These are phyloP conservation scores for Meda fulgida DNA, from an alignment of 2,797 vertebrate species.

Conservation along the genomic window DNA sequence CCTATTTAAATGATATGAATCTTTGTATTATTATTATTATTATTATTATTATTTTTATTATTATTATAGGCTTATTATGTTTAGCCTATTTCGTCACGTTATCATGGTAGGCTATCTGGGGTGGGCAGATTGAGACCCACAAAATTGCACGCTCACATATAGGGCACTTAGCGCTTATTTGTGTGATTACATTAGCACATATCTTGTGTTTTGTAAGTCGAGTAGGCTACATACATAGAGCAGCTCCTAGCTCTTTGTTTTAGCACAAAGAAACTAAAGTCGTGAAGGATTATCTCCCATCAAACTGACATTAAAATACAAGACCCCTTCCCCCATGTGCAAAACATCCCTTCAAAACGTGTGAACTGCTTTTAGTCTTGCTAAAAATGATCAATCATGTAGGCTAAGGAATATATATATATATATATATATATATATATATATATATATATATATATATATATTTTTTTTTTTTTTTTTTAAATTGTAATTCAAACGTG, in stretches of 20 bases:
- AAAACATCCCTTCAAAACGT: conserved; percentile 6
- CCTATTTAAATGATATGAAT: not conserved
- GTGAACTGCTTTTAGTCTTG: conserved; percentile 1
- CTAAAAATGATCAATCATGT: not conserved
- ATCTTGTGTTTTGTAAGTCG: conserved; percentile 7
- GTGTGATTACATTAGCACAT: conserved; percentile 57
- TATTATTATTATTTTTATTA: not conserved
- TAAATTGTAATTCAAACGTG: not conserved
- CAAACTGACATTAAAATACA: conserved; percentile 59
- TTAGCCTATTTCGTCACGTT: not conserved
- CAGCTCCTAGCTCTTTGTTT: conserved; percentile 67
- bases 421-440: no score
- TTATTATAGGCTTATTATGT: not conserved
- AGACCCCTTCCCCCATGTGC: conserved; percentile 26
- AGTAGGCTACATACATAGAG: conserved; percentile 43
- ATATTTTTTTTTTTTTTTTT: not conserved
- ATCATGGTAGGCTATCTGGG: not conserved
- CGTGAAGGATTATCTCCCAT: conserved; percentile 65
- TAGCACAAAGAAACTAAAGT: conserved; percentile 67
- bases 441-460: no score
- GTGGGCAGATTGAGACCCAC: not conserved
- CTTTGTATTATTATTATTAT: not conserved
- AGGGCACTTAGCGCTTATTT: conserved; percentile 52
- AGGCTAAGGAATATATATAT: not conserved
- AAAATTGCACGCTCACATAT: not conserved